Percentiles rank a stretch among this genome's conserved stretches.
Conservation (phyloP, 2,113 vertebrate species). For the Porphyrio hochstetteri region DNA sequence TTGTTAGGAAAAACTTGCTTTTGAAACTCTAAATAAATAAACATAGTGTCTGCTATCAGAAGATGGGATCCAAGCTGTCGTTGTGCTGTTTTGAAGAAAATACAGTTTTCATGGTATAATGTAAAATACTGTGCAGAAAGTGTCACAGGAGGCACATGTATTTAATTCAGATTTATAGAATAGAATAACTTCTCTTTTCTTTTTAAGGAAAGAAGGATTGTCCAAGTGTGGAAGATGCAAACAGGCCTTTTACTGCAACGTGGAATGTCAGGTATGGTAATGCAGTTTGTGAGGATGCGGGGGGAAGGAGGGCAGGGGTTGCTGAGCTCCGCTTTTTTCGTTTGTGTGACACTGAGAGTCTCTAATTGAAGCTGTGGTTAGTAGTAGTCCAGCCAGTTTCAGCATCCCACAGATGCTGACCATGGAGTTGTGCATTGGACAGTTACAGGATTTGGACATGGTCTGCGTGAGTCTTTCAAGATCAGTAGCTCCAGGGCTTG, state of each 20-base stretch:
- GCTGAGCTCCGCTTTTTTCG: not conserved
- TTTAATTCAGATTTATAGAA: not conserved
- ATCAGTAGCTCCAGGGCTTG: conserved; percentile 49
- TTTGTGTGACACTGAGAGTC: not conserved
- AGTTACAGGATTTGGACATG: conserved; percentile 35
- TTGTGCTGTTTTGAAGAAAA: not conserved
- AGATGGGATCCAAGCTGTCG: not conserved
- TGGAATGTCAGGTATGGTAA: conserved; percentile 89
- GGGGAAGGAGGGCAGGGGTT: not conserved
- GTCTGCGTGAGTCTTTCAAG: conserved; percentile 17
- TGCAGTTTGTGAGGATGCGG: not conserved
- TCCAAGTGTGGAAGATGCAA: conserved; percentile 97
- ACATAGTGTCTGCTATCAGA: not conserved
- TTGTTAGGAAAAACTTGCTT: not conserved
- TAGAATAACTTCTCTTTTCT: conserved; percentile 39
- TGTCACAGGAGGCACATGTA: not conserved
- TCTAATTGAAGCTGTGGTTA: not conserved
- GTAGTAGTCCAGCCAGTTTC: not conserved
- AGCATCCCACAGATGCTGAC: not conserved
- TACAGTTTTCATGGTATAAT: not conserved
- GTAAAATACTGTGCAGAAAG: not conserved
- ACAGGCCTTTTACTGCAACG: conserved; percentile 94
- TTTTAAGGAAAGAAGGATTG: conserved; percentile 88
- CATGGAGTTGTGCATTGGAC: not conserved
- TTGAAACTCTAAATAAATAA: not conserved